A percentile compares a stretch with the other conserved stretches of the same genome.
Conservation (phyloP, 2,888 invertebrate species). For the Hirtodrosophila confusa region DNA sequence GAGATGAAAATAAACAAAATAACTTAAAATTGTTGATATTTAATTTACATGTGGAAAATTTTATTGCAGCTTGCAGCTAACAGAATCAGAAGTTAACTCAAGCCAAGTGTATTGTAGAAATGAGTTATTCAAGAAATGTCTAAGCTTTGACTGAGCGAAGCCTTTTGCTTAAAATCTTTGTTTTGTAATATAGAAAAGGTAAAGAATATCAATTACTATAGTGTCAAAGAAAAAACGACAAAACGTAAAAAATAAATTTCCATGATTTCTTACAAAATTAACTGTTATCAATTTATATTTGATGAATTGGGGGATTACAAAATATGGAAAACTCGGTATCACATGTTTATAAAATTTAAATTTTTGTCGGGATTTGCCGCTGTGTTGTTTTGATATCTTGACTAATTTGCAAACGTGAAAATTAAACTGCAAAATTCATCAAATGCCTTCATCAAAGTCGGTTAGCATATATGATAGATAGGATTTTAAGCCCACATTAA, state of each 20-base stretch:
- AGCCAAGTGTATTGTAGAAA: no score
- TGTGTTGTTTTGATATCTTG: slow-evolving; percentile 46
- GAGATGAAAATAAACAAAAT: slow-evolving; percentile 61
- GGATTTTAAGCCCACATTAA: slow-evolving; percentile 55
- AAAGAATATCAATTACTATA: no score
- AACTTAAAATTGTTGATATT: slow-evolving; percentile 46
- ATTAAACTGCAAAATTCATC: slow-evolving; percentile 61
- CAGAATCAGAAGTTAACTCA: no score
- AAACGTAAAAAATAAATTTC: no score
- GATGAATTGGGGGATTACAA: slow-evolving; percentile 62
- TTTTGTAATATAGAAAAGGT: no score
- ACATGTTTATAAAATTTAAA: slow-evolving; percentile 53
- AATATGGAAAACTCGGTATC: slow-evolving; percentile 31
- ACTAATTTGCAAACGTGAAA: slow-evolving; percentile 48
- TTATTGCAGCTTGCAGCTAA: background rate
- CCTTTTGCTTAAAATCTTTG: no score
- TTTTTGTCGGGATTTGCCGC: slow-evolving; percentile 37
- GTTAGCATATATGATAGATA: slow-evolving; percentile 57
- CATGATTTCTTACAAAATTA: no score
- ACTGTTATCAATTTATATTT: slow-evolving; percentile 32
- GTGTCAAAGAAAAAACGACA: no score
- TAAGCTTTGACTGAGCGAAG: no score
- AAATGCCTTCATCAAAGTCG: slow-evolving; percentile 48
- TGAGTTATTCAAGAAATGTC: no score
- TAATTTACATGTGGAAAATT: slow-evolving; percentile 3